Evolutionary conservation across 2,113 vertebrate genomes (phyloP), one percentile per base, ranked within the genome.

Genomic region (Datnioides undecimradiatus): DNA sequence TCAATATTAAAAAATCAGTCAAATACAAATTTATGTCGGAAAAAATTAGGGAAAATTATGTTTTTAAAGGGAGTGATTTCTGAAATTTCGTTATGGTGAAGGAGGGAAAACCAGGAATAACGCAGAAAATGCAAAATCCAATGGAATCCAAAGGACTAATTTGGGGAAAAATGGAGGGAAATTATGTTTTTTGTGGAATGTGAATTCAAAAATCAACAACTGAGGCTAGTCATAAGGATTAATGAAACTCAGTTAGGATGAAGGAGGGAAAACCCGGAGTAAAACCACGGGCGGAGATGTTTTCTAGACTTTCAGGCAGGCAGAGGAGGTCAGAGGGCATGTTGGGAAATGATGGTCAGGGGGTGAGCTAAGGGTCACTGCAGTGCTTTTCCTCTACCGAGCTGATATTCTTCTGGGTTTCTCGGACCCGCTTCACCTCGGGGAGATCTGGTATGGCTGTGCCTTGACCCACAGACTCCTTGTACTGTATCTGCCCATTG

Each of bases 361-460:
- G 75, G 46, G 11, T 29, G 2, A 29, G 23, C 34, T 34, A 6
- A 68, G 78, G 65, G 23, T 71, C 76, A 86, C 78, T 77, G 63
- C 72, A 85, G 68, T 55, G 17, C 25, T 68, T 45, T 59, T 83
- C 27, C 74, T 86, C 90, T 99, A 99, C 98, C 97, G 94, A 96
- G 95, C 98, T 99, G 94, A 99, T 99, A 95, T 98, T 97, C 94
- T 97, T 99, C 97, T 99, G 98, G 0, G 96, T 97, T 92, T 98
- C 96, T 95, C 96, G 96, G 86, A 97, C 97, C 10, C 97, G 95
- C 90, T 99, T 97, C 93, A 99, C 95, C 92, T 99, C 98, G 0
- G 98, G 98, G 33, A 97, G 97, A 73, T 99, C 98, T 52, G 96
- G 87, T 84, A 99, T 96, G 51, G 97, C 95, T n/a, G 95, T 99